phyloP scores from a whole-genome alignment of 2,797 vertebrate species.

The Acridotheres tristis region DNA sequence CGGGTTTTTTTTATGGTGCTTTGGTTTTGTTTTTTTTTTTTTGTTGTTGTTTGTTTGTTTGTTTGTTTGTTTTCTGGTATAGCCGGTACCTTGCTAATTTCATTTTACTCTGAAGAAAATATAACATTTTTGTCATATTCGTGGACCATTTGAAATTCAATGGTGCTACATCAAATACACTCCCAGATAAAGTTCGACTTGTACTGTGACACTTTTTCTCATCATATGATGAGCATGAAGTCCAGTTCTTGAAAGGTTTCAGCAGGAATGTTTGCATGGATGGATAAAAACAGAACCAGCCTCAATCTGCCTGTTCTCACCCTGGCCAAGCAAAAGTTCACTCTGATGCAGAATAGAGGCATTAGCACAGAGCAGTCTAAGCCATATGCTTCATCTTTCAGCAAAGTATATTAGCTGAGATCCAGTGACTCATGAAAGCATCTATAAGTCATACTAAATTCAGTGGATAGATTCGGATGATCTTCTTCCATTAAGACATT shows the following conservation, averaged over 20 bases:
- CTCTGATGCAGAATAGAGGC: not conserved
- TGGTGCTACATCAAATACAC: not conserved
- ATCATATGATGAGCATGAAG: not conserved
- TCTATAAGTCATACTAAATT: not conserved
- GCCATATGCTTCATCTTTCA: not conserved
- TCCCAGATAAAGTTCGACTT: not conserved
- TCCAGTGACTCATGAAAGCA: not conserved
- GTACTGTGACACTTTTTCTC: not conserved
- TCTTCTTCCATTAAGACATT: not conserved
- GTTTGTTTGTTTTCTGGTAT: not conserved
- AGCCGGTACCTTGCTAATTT: not conserved
- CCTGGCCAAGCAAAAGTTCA: not conserved
- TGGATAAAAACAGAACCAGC: not conserved
- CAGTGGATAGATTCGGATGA: not conserved
- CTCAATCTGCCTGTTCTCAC: not conserved
- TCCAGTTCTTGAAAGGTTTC: not conserved
- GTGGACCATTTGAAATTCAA: not conserved
- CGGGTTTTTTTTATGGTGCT: not conserved
- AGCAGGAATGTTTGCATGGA: not conserved
- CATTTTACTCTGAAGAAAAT: not conserved
- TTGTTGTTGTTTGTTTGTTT: not conserved
- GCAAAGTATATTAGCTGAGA: not conserved
- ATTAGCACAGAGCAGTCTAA: not conserved
- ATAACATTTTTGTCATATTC: not conserved
- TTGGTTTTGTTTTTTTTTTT: not conserved